Base-by-base conservation (phyloP, 1,140 invertebrate genomes). In the Drosophila trapezifrons region DNA sequence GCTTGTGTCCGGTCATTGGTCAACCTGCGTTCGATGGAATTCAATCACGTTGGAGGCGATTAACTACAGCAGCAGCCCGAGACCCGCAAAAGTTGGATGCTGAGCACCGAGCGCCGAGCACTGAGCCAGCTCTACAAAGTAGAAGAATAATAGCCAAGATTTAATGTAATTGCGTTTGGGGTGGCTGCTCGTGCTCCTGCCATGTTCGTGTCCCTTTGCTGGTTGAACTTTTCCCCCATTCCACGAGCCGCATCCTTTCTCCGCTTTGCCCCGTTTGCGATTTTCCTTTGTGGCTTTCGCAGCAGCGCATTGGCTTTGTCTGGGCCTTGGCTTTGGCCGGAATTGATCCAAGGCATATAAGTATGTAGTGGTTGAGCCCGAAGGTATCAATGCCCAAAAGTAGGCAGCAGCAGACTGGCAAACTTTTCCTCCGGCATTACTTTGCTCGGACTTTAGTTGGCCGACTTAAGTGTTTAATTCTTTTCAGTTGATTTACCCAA, bases 111-210 rank as follows among this genome's bases (percentile, higher is more conserved):
- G 42, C 40, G 35, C 27, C 57, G 46, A 46, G 58, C 66, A 66
- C 66, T 42, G 67, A 69, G 73, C 54, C 32, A 69, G 54, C 69
- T 71, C 72, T 83, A 83, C 81, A 86, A 83, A 86, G 76, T 87
- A 86, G 78, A 87, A 83, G 84, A 89, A 87, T 87, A 87, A 89
- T 87, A 89, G 84, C 80, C 67, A 77, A 87, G 83, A 87, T 89
- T 87, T 87, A 87, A 87, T 87, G 83, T 87, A 83, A 87, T 87
- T 87, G 83, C 83, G 64, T 89, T 54, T 60, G 72, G 65, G 63
- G 51, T 74, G 60, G 60, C 22, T 8, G 32, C 22, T 17, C 29
- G 43, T 42, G 42, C 64, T 64, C 65, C 49, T 57, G 64, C 71
- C 66, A 79, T 64, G 59, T 87, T 87, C 76, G 69, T 82, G 83